Conservation (phyloP, 1,140 invertebrate genomes). For the Drosophila ercepeae region DNA sequence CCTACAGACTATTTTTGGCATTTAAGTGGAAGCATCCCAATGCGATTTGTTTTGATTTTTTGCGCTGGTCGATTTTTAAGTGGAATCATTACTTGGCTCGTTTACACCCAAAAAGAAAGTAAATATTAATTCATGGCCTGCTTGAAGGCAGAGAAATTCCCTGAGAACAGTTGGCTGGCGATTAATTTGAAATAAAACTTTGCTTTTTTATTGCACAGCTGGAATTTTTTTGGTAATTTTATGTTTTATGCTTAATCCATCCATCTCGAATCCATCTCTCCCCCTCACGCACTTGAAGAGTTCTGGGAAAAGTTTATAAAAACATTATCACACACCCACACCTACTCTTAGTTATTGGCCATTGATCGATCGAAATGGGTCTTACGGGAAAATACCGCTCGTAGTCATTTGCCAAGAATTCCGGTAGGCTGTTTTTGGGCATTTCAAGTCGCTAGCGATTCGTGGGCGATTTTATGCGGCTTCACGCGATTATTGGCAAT, state of each 20-base stretch:
- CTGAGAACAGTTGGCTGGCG: conserved; percentile 4
- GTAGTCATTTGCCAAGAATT: conserved; percentile 39
- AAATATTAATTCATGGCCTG: conserved; percentile 27
- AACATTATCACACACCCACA: conserved; percentile 34
- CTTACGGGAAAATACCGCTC: conserved; percentile 45
- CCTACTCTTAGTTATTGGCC: background rate
- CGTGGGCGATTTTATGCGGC: conserved; percentile 21
- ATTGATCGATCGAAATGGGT: conserved; percentile 30
- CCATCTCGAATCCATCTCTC: background rate
- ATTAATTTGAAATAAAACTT: conserved; percentile 56
- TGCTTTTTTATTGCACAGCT: conserved; percentile 59
- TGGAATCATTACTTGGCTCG: conserved; percentile 38
- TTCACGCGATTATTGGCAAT: conserved; percentile 19
- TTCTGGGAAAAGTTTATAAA: conserved; percentile 68
- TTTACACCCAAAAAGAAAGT: conserved; percentile 49
- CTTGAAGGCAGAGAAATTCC: background rate
- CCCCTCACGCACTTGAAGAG: conserved; percentile 24
- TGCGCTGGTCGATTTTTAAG: conserved; percentile 45
- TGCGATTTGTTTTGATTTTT: conserved; percentile 19
- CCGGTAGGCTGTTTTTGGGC: conserved; percentile 3
- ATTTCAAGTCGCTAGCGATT: conserved; percentile 47
- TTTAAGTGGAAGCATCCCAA: conserved; percentile 46
- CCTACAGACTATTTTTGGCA: conserved; percentile 44
- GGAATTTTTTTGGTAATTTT: conserved; percentile 26
- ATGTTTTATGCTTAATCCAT: conserved; percentile 7